Conservation (phyloP, 2,888 invertebrate genomes). For the Aricia artaxerxes region DNA sequence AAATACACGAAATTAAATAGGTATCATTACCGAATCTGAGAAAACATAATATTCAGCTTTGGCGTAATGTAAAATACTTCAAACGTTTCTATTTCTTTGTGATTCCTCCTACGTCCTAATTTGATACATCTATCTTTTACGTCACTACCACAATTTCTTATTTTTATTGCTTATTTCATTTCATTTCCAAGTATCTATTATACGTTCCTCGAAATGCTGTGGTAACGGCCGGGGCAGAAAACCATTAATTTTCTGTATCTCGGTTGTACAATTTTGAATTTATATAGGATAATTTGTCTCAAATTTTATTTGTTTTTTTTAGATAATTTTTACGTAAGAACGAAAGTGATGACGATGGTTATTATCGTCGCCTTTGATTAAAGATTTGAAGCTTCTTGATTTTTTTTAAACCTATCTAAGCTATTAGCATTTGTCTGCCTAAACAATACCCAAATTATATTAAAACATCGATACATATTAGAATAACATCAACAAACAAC, state of each 20-base stretch:
- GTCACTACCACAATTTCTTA: not conserved
- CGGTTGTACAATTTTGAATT: constrained; percentile 7
- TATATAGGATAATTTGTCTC: constrained; percentile 1
- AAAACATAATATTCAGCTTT: not conserved
- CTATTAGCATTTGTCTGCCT: not conserved
- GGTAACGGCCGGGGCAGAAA: constrained; percentile 5
- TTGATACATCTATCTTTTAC: not conserved
- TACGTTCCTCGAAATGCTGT: not conserved
- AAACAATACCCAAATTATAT: not conserved
- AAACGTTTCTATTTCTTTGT: not conserved
- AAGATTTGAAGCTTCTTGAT: not conserved
- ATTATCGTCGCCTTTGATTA: not conserved
- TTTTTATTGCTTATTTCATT: constrained; percentile 15
- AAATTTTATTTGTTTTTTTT: not conserved
- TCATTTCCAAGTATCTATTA: constrained; percentile 1
- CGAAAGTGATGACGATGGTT: no score
- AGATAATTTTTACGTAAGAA: not conserved
- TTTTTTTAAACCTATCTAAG: no score
- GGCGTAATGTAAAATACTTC: not conserved
- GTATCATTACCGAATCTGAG: not conserved
- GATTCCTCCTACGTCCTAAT: not conserved
- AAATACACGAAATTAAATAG: not conserved
- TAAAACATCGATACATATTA: not conserved
- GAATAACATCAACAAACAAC: constrained; percentile 22
- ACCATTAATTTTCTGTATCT: constrained; percentile 18